phyloP scores from a whole-genome alignment of 2,113 vertebrate species.

The Sturnira hondurensis region DNA sequence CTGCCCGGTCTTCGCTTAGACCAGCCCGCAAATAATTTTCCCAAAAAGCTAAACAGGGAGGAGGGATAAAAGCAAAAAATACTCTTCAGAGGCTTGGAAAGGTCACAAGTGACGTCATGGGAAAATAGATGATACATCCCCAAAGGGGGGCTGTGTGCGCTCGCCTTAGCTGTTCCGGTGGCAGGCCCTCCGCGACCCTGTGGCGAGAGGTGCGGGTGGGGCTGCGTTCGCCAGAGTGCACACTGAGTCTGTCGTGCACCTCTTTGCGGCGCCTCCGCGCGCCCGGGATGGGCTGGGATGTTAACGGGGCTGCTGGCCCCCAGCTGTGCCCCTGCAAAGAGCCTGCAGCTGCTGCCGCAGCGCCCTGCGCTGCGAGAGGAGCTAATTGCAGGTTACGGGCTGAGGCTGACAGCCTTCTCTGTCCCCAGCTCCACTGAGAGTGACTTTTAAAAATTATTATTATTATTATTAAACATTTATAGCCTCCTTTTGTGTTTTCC shows the following conservation, averaged over 20 bases:
- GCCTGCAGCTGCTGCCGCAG: slow-evolving; percentile 41
- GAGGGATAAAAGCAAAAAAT: slow-evolving; percentile 41
- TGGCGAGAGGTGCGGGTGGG: slow-evolving; percentile 69
- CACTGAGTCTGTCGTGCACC: slow-evolving; percentile 77
- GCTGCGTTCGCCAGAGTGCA: slow-evolving; percentile 74
- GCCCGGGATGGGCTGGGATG: slow-evolving; percentile 69
- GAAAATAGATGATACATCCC: slow-evolving; percentile 23
- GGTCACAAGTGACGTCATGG: slow-evolving; percentile 64
- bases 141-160: background rate
- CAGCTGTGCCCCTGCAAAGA: slow-evolving; percentile 70
- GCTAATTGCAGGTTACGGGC: slow-evolving; percentile 64
- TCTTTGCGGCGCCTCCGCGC: slow-evolving; percentile 80
- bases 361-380: slow-evolving; percentile 20
- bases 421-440: slow-evolving; percentile 69
- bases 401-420: slow-evolving; percentile 67
- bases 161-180: background rate
- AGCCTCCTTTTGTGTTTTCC: slow-evolving; percentile 50
- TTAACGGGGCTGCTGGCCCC: slow-evolving; percentile 73
- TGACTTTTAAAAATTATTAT: slow-evolving; percentile 60
- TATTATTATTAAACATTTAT: slow-evolving; percentile 61
- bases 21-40: slow-evolving; percentile 65
- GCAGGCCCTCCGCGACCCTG: background rate
- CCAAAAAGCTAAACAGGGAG: slow-evolving; percentile 65
- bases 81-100: slow-evolving; percentile 56
- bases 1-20: slow-evolving; percentile 58